Evolutionary conservation across 2,797 vertebrate genomes (phyloP), one percentile per base, ranked within the genome.

Genomic region (Gephyroberyx darwinii): DNA sequence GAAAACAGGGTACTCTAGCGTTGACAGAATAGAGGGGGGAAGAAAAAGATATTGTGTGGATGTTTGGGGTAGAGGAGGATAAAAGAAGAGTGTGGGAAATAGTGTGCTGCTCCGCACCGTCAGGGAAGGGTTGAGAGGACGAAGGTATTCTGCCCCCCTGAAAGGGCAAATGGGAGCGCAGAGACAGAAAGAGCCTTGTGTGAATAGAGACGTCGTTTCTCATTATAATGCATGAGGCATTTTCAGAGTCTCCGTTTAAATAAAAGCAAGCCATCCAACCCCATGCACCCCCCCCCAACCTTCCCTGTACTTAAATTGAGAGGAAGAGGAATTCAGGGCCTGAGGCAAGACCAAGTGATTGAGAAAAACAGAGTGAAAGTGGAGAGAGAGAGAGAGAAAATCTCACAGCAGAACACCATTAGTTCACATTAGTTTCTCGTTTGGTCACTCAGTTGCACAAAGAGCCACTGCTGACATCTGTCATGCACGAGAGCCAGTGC

Each of bases 141-240:
- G 41, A 71, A 87, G 81, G 78, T 77, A 82, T 82, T 88, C 75
- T 7, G 77, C 45, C 57, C 64, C 45, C 4, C 53, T 51, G 58
- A 53, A 71, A 65, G 61, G 55, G 78, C 72, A 68, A 84, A 76
- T 30, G 37, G 37, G 71, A 78, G 83, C 52, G 1, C 37, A 0
- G 79, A 65, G 82, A 87, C 69, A 90, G 75, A 84, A 80, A 78
- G 77, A 86, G 76, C 81, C 76, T 67, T 80, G 88, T 87, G 75
- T 89, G 86, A 89, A 89, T 68, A 73, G 88, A 89, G 81, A 90
- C 77, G 89, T 87, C 78, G 50, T 77, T 70, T 86, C 84, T 89
- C 85, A 91, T 92, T 91, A 89, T 77, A 82, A 90, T 91, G 90
- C 88, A 87, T 74, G 81, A 86, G 78, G 82, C 84, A 80, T 82